phyloP scores from a whole-genome alignment of 1,140 invertebrate genomes.

The Lepidurus packardi region DNA sequence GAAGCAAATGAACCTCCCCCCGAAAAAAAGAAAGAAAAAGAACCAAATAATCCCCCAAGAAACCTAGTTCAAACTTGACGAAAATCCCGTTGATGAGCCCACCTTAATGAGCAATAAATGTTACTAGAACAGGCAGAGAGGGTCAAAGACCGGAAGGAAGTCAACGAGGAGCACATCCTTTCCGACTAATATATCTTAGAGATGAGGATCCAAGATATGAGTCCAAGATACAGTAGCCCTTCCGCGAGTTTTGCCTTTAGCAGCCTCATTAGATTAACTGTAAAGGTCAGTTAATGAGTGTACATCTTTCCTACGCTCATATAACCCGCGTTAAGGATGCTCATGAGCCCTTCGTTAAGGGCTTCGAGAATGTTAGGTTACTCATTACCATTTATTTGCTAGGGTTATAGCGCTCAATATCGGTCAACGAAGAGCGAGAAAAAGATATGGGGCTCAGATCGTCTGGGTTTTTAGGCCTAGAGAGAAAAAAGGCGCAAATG shows the following conservation, averaged over 20 bases:
- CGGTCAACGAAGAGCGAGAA: background rate
- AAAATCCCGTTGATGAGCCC: background rate
- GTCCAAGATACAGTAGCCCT: background rate
- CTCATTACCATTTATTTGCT: slow-evolving; percentile 11
- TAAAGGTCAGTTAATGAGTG: slow-evolving; percentile 17
- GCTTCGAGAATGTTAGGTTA: background rate
- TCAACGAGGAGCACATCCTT: slow-evolving; percentile 14
- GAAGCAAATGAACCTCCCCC: background rate
- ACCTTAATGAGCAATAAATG: slow-evolving; percentile 4
- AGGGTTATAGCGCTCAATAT: background rate
- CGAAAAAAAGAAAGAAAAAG: background rate
- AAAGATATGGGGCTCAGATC: slow-evolving; percentile 7
- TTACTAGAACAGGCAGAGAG: background rate
- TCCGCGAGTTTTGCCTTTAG: background rate
- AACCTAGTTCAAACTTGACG: background rate
- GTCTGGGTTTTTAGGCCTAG: background rate
- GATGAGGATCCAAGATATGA: background rate
- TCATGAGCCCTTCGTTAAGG: slow-evolving; percentile 7
- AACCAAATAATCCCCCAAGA: background rate
- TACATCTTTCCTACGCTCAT: background rate
- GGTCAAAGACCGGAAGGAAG: slow-evolving; percentile 8
- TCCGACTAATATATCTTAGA: background rate
- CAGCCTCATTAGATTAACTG: slow-evolving; percentile 8
- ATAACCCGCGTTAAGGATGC: background rate
- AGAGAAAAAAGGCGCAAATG: background rate